phyloP scores from a whole-genome alignment of 1,140 invertebrate species.

The Calephelis nemesis region DNA sequence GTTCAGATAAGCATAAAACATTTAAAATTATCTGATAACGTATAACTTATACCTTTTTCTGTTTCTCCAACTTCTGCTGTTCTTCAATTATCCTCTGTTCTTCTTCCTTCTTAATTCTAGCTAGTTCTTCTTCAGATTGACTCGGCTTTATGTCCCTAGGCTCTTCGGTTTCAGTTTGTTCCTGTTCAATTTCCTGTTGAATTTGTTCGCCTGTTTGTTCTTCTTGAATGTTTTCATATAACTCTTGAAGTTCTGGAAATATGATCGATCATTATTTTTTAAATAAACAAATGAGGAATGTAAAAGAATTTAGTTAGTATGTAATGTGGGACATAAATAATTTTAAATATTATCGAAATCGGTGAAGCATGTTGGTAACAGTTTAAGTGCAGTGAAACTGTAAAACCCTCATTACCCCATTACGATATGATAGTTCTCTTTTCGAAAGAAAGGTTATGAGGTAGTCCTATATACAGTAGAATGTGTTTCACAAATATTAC shows the following conservation, averaged over 20 bases:
- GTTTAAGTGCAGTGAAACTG: too few species aligned
- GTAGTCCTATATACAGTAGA: too few species aligned
- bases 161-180: slow-evolving; percentile 20
- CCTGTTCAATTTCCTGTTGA: slow-evolving; percentile 12
- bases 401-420: too few species aligned
- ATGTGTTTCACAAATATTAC: too few species aligned
- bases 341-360: too few species aligned
- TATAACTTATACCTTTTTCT: slow-evolving; percentile 20
- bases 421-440: too few species aligned
- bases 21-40: background rate
- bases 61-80: slow-evolving; percentile 18
- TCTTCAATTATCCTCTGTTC: slow-evolving; percentile 32
- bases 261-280: background rate
- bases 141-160: slow-evolving; percentile 23
- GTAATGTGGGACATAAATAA: too few species aligned
- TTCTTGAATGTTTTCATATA: slow-evolving; percentile 15
- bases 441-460: too few species aligned
- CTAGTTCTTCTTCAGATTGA: slow-evolving; percentile 24
- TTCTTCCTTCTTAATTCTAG: slow-evolving; percentile 20
- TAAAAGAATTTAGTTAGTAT: too few species aligned
- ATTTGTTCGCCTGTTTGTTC: slow-evolving; percentile 23
- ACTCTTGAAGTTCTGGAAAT: background rate
- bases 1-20: too few species aligned
- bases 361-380: too few species aligned
- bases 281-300: background rate